Evolutionary conservation across 2,888 invertebrate species (phyloP), one percentile per base, ranked within the genome.

Genomic region (Protophormia terraenovae): DNA sequence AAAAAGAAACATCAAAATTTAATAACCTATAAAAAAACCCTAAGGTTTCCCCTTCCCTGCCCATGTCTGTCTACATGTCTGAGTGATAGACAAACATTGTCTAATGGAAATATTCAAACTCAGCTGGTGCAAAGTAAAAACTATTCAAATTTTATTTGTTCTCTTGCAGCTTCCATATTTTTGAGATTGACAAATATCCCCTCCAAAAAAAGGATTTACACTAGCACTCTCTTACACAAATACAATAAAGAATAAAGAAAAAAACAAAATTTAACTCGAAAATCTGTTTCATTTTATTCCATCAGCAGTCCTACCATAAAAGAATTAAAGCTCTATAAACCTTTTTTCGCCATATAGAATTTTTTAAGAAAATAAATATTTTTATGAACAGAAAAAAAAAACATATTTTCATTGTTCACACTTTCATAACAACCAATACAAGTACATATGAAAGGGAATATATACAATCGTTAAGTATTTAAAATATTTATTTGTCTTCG

Each of bases 41-140:
- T 10, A 50, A 47, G n/a, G 0, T 60, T 1, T 16, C 8, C 1
- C 16, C n/a, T 16, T n/a, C n/a, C 19, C 35, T 8, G 19, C 8
- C 8, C 10, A n/a, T n/a, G n/a, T 60, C 22, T 69, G 69, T 19
- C 27, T 27, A 62, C 45, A 62, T 76, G 78, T 75, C 82, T 85
- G 82, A 75, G 73, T 79, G 78, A 82, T 71, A 79, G 78, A 66
- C 78, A 78, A 85, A 85, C 66, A 82, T n/a, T 75, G 82, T 82
- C 78, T 85, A 82, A 82, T 78, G 71, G 60, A 67, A 69, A 53
- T 81, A 58, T 72, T 84, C 77, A 53, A 81, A 67, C 35, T 79
- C 82, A 85, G 73, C 85, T 85, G 85, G 64, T 82, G 53, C 72
- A 41, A 55, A 35, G 22, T 41, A 4, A 67, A n/a, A 67, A 78